Conservation (phyloP, 2,888 invertebrate species). For the Cotesia congregata region DNA sequence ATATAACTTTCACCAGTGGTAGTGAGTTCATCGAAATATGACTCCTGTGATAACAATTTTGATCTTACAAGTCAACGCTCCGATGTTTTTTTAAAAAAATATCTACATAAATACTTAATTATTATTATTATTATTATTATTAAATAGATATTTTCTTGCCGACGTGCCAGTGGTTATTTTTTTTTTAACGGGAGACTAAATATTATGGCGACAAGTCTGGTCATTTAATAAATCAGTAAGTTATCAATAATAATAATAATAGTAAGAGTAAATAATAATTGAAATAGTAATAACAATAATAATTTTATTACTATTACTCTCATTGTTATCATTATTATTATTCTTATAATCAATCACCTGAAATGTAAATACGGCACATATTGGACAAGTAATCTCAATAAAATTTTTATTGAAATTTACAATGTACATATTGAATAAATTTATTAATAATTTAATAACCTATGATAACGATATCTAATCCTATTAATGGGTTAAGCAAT, state of each 20-base stretch:
- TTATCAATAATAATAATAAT: not conserved
- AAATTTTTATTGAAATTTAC: not conserved
- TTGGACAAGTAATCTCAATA: not conserved
- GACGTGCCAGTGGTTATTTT: not conserved
- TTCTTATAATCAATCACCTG: not conserved
- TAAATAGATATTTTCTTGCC: not conserved
- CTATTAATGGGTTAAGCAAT: not conserved
- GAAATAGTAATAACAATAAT: not conserved
- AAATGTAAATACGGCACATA: not conserved
- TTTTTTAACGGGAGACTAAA: not conserved
- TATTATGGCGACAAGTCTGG: conserved; percentile 12
- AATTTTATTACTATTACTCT: not conserved
- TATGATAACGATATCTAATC: not conserved
- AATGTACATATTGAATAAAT: not conserved
- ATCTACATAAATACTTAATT: not conserved
- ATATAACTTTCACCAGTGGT: conserved; percentile 27
- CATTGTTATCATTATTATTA: not conserved
- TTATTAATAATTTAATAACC: not conserved
- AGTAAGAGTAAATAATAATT: not conserved
- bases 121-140: conserved; percentile 9
- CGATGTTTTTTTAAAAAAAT: not conserved
- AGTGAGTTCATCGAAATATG: conserved; percentile 19
- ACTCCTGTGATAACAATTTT: conserved; percentile 18
- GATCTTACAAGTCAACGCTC: conserved; percentile 19
- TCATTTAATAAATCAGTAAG: conserved; percentile 21